Percentiles rank a stretch among this genome's conserved stretches.
Conservation (phyloP, 2,113 vertebrate genomes). For the Sander lucioperca region DNA sequence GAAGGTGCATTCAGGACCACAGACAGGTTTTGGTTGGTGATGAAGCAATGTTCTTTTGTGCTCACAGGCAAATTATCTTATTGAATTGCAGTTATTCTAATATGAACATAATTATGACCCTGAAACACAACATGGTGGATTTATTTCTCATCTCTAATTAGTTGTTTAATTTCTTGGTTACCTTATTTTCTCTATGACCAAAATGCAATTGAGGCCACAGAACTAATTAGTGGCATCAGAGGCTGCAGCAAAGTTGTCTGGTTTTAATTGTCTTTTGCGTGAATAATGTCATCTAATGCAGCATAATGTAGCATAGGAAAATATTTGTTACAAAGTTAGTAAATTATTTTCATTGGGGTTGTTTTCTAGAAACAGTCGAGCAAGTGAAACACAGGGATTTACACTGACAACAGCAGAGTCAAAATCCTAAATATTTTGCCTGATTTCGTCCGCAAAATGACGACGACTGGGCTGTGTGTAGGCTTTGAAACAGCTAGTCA, state of each 20-base stretch:
- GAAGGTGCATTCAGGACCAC: constrained; percentile 24
- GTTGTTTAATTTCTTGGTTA: constrained; percentile 54
- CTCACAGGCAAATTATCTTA: constrained; percentile 27
- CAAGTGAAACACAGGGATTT: neutral
- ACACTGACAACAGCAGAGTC: neutral
- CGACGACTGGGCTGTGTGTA: too few relatives aligned
- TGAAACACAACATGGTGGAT: constrained; percentile 41
- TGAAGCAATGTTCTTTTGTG: constrained; percentile 34
- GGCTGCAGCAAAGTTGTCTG: constrained; percentile 23
- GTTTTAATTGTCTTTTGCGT: constrained; percentile 40
- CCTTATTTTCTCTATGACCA: constrained; percentile 53
- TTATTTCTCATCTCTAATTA: constrained; percentile 51
- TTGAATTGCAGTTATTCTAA: constrained; percentile 59
- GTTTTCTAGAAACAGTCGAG: constrained; percentile 23
- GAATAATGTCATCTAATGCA: constrained; percentile 8
- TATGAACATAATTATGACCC: constrained; percentile 46
- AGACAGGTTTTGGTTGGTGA: constrained; percentile 17
- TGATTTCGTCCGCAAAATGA: neutral
- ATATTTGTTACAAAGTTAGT: constrained; percentile 8
- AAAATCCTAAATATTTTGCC: neutral
- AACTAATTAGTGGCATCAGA: constrained; percentile 64
- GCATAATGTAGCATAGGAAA: constrained; percentile 3
- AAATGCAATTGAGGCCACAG: constrained; percentile 48
- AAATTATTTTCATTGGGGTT: neutral
- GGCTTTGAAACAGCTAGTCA: too few relatives aligned